Percentiles rank a stretch among this genome's conserved stretches.
phyloP scores from a whole-genome alignment of 2,797 vertebrate species.

The Falco cherrug region DNA sequence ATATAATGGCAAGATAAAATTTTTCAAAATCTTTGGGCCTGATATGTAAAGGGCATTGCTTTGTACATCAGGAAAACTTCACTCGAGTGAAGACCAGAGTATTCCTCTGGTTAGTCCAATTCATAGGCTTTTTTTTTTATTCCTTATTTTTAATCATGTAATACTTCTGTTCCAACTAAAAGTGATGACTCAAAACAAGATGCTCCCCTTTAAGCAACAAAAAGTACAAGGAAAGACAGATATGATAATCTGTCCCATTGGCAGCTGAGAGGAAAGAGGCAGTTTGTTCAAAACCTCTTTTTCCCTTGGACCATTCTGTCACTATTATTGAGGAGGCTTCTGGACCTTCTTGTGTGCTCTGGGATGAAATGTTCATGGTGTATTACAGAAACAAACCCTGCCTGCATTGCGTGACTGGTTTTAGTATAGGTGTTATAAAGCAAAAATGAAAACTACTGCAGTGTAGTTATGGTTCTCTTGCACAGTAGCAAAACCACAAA shows the following conservation, averaged over 20 bases:
- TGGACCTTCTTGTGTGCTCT: background rate
- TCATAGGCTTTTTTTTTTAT: background rate
- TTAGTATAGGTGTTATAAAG: background rate
- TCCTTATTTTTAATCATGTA: too few species aligned
- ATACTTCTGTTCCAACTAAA: background rate
- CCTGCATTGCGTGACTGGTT: background rate
- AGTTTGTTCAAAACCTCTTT: background rate
- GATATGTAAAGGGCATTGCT: conserved; percentile 21
- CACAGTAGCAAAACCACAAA: background rate
- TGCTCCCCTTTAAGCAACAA: background rate
- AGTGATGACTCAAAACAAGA: background rate
- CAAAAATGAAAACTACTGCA: background rate
- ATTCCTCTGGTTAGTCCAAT: background rate
- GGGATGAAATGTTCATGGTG: background rate
- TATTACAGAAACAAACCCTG: background rate
- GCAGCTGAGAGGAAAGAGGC: background rate
- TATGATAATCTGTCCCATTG: background rate
- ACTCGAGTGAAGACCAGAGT: background rate
- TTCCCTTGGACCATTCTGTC: background rate
- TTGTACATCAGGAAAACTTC: background rate
- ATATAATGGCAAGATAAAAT: conserved; percentile 30
- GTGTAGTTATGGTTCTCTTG: background rate
- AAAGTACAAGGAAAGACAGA: background rate
- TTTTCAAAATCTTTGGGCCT: background rate
- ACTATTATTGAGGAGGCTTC: background rate